Conservation (phyloP, 2,888 invertebrate species). For the Aleiodes testaceus region DNA sequence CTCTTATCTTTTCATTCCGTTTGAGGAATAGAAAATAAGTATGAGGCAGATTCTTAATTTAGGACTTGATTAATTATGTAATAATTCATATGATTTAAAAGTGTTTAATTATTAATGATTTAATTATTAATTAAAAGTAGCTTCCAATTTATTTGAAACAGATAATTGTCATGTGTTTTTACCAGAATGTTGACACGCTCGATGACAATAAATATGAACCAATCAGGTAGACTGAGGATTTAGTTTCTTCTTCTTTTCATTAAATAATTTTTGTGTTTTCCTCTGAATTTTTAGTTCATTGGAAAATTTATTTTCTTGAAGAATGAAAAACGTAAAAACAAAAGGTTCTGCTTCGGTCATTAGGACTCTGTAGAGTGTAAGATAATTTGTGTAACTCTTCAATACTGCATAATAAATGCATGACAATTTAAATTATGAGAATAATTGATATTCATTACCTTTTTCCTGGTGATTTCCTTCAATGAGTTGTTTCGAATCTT, state of each 20-base stretch:
- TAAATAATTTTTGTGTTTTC: not conserved
- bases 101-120: no score
- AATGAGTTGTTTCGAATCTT: not conserved
- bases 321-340: not conserved
- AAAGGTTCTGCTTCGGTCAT: constrained; percentile 3
- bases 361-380: constrained; percentile 26
- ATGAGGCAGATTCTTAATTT: no score
- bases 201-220: constrained; percentile 8
- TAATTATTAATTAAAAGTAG: no score
- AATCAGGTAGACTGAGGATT: constrained; percentile 1
- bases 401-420: constrained; percentile 38
- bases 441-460: constrained; percentile 15
- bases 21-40: no score
- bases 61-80: no score
- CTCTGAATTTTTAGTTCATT: constrained; percentile 17
- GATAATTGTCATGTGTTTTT: not conserved
- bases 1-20: no score
- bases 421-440: constrained; percentile 29
- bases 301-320: constrained; percentile 7
- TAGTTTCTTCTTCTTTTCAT: constrained; percentile 3
- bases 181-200: not conserved
- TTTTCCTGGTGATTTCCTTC: not conserved
- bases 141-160: not conserved
- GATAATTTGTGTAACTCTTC: constrained; percentile 31
- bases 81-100: no score